Conservation (phyloP, 2,113 vertebrate species). For the Serilophus lunatus region DNA sequence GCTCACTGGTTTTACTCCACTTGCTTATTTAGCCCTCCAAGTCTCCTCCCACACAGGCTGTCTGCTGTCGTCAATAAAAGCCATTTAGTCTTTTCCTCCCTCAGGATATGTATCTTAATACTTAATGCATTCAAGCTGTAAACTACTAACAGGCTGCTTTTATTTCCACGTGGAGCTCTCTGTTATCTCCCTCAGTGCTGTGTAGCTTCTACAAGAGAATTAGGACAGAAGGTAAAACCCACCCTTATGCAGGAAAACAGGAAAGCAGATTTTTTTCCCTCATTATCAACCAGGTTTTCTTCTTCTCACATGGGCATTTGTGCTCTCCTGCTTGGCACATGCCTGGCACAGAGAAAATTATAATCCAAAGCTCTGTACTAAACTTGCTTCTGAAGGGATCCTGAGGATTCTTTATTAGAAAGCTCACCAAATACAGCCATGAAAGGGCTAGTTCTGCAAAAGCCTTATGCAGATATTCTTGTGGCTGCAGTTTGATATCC, state of each 20-base stretch:
- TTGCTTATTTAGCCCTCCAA: background rate
- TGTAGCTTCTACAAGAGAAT: background rate
- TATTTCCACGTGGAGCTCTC: background rate
- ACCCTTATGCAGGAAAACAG: background rate
- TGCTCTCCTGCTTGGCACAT: background rate
- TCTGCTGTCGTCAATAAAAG: background rate
- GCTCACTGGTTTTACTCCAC: background rate
- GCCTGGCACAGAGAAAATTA: background rate
- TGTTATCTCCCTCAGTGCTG: background rate
- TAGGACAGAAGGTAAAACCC: background rate
- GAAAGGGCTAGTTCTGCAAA: background rate
- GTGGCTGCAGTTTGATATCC: background rate
- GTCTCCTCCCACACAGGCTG: background rate
- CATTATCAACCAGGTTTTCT: background rate
- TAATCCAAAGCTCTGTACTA: background rate
- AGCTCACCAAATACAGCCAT: background rate
- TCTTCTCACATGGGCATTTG: background rate
- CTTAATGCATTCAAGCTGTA: background rate
- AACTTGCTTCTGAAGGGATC: background rate
- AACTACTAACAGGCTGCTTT: background rate
- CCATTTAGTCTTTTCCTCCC: slow-evolving; percentile 3
- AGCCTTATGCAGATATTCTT: background rate
- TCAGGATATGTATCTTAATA: background rate
- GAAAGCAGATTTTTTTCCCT: background rate
- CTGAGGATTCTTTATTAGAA: background rate